These are phyloP conservation scores for Gryllus bimaculatus DNA, from an alignment of 1,140 invertebrate genomes.

Conservation along the genomic window DNA sequence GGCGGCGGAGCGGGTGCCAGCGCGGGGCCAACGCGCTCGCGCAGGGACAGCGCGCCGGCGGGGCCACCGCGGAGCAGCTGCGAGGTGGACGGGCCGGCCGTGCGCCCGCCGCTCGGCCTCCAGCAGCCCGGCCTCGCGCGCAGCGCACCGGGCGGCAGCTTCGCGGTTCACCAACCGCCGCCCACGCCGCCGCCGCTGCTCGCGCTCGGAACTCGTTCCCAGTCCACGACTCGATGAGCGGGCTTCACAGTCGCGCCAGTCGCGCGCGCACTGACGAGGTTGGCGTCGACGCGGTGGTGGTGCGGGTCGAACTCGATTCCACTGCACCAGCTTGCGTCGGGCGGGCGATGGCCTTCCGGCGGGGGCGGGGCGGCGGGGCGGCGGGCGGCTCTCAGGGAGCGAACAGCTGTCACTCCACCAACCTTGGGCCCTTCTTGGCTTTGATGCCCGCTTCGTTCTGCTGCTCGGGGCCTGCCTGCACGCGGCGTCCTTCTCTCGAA, in stretches of 20 bases:
- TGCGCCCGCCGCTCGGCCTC: constrained; percentile 23
- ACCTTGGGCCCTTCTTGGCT: constrained; percentile 24
- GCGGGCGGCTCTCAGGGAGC: neutral
- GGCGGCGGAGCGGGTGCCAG: constrained; percentile 44
- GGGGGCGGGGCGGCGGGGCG: no score
- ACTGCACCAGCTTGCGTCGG: constrained; percentile 19
- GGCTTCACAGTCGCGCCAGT: constrained; percentile 49
- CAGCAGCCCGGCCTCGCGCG: constrained; percentile 39
- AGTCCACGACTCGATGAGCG: constrained; percentile 46
- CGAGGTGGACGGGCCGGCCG: no score
- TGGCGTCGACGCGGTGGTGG: constrained; percentile 3
- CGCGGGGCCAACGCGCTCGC: constrained; percentile 49
- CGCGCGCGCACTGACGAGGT: constrained; percentile 34
- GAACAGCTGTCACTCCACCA: constrained; percentile 22
- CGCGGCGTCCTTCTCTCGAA: constrained; percentile 58
- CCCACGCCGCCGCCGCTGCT: constrained; percentile 28
- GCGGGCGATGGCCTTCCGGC: no score
- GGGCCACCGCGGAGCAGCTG: constrained; percentile 25
- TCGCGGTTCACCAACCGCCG: constrained; percentile 35
- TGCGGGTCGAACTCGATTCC: constrained; percentile 29
- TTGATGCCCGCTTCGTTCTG: constrained; percentile 23
- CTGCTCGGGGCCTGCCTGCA: constrained; percentile 28
- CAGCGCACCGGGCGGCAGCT: constrained; percentile 42
- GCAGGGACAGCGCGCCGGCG: constrained; percentile 47
- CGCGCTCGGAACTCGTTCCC: constrained; percentile 52